These are phyloP conservation scores for Platycnemis pennipes DNA, from an alignment of 2,888 invertebrate genomes.

Conservation along the genomic window DNA sequence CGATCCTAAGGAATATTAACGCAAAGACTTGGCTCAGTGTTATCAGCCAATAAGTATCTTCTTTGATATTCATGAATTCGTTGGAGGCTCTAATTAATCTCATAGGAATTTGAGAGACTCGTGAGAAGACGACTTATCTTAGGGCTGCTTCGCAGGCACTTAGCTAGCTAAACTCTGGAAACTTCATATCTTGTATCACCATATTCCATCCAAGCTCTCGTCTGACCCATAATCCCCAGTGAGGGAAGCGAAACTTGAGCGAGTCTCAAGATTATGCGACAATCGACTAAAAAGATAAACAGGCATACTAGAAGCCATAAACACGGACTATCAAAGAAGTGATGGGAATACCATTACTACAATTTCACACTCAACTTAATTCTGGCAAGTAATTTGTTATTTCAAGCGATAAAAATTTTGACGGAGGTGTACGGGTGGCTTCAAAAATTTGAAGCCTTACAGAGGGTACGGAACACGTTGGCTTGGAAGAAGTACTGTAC, in stretches of 20 bases:
- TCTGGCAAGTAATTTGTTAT: not conserved
- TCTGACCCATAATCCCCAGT: not conserved
- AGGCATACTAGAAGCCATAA: not conserved
- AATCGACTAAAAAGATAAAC: not conserved
- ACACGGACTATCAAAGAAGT: not conserved
- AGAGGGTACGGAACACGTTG: too few species aligned
- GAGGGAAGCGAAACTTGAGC: slow-evolving; percentile 7
- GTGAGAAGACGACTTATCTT: not conserved
- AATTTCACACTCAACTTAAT: not conserved
- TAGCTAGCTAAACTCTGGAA: not conserved
- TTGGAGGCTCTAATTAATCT: not conserved
- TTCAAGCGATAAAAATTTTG: too few species aligned
- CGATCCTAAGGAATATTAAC: not conserved
- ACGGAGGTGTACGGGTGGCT: too few species aligned
- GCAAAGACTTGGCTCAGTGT: not conserved
- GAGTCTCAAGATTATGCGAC: not conserved
- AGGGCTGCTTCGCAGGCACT: not conserved
- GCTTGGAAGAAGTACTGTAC: too few species aligned
- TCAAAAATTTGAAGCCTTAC: too few species aligned
- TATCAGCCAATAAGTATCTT: not conserved
- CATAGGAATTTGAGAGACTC: not conserved
- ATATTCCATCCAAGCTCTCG: not conserved
- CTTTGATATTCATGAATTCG: slow-evolving; percentile 7
- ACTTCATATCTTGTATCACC: slow-evolving; percentile 7
- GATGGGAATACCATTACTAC: not conserved